A percentile compares a stretch with the other conserved stretches of the same genome.
Conservation (phyloP, 2,888 invertebrate species). For the Rhabditoides inermis region DNA sequence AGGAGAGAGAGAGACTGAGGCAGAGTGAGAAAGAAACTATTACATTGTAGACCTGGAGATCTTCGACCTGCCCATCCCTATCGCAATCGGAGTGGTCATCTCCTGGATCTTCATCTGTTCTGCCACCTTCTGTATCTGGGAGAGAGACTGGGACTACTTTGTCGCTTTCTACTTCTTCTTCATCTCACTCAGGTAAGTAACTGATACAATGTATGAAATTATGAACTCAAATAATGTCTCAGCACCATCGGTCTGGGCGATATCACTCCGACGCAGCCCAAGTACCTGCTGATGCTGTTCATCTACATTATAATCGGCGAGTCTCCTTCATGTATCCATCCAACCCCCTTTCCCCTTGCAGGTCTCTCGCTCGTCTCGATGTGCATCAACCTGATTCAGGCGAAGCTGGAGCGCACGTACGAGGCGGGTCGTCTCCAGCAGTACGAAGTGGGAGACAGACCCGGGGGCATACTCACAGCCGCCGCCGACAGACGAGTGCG, state of each 20-base stretch:
- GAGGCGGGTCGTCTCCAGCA: slow-evolving; percentile 25
- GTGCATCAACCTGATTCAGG: slow-evolving; percentile 77
- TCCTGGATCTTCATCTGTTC: slow-evolving; percentile 81
- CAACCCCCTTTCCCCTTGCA: too few species aligned
- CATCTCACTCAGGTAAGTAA: slow-evolving; percentile 66
- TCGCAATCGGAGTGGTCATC: slow-evolving; percentile 75
- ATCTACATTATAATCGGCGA: slow-evolving; percentile 91
- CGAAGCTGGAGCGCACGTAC: slow-evolving; percentile 42
- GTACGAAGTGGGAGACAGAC: slow-evolving; percentile 5
- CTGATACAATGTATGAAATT: neutral
- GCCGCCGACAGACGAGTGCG: slow-evolving; percentile 1
- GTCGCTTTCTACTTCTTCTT: slow-evolving; percentile 93
- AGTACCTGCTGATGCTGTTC: slow-evolving; percentile 80
- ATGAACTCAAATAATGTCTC: slow-evolving; percentile 3
- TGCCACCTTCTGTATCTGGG: slow-evolving; percentile 61
- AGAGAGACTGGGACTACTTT: slow-evolving; percentile 72
- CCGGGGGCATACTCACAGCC: slow-evolving; percentile 4
- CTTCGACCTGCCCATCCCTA: slow-evolving; percentile 82
- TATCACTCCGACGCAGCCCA: slow-evolving; percentile 65
- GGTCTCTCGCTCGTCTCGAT: slow-evolving; percentile 85
- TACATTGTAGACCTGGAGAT: slow-evolving; percentile 64
- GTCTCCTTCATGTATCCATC: too few species aligned
- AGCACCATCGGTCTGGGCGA: slow-evolving; percentile 48
- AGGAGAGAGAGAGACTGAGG: too few species aligned
- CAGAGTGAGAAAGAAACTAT: too few species aligned